phyloP scores from a whole-genome alignment of 2,113 vertebrate genomes.

The Chaetodon auriga region DNA sequence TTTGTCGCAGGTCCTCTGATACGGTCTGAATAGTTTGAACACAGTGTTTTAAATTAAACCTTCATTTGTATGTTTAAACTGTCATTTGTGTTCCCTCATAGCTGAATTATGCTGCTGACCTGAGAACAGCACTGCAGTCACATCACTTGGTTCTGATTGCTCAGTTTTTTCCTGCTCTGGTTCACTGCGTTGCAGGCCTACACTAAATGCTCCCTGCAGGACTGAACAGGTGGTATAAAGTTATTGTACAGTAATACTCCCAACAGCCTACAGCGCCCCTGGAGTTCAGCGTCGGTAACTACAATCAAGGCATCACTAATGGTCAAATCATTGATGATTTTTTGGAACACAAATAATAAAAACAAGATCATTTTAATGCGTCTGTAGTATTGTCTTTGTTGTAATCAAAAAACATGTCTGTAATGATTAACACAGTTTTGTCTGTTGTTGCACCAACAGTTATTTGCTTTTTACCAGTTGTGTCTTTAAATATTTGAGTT shows the following conservation, averaged over 20 bases:
- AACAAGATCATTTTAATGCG: not conserved
- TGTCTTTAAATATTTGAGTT: not conserved
- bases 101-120: not conserved
- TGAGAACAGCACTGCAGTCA: not conserved
- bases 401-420: not conserved
- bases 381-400: not conserved
- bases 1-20: not conserved
- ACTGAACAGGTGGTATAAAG: not conserved
- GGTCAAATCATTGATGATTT: not conserved
- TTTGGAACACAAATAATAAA: constrained; percentile 18
- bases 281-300: constrained; percentile 19
- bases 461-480: not conserved
- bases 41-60: not conserved
- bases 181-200: not conserved
- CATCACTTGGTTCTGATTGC: not conserved
- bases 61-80: not conserved
- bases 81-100: not conserved
- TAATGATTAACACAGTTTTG: not conserved
- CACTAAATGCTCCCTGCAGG: constrained; percentile 6
- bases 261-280: constrained; percentile 41
- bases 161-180: not conserved
- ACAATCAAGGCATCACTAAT: not conserved
- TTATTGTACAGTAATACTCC: not conserved
- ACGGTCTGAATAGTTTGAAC: not conserved
- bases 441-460: not conserved